Conservation (phyloP, 2,888 invertebrate species). For the Therioaphis trifolii region DNA sequence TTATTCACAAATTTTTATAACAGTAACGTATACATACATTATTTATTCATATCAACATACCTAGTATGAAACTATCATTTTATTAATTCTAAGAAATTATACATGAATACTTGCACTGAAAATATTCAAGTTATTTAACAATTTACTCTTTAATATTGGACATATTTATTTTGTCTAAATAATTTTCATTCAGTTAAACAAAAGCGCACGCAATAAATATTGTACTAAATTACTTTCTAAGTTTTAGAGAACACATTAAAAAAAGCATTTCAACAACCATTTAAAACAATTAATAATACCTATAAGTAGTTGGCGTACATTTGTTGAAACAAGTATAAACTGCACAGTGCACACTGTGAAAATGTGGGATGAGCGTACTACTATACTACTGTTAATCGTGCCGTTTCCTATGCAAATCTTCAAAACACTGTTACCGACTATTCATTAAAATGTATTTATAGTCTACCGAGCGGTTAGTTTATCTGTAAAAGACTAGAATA, state of each 20-base stretch:
- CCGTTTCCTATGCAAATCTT: conserved; percentile 37
- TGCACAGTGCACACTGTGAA: not conserved
- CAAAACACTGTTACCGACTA: conserved; percentile 35
- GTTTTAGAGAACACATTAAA: not conserved
- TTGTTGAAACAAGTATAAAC: not conserved
- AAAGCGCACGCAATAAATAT: not conserved
- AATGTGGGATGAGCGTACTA: not conserved
- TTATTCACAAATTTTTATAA: too few relatives aligned
- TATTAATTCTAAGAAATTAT: not conserved
- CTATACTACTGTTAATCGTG: conserved; percentile 11
- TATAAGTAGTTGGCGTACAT: not conserved
- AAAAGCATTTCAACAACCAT: not conserved
- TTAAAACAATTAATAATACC: not conserved
- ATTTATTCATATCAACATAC: too few relatives aligned
- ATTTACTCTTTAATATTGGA: too few relatives aligned
- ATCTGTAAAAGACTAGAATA: conserved; percentile 39
- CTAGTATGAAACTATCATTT: too few relatives aligned
- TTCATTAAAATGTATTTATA: conserved; percentile 54
- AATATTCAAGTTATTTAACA: too few relatives aligned
- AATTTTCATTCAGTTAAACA: not conserved
- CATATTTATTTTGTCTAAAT: not conserved
- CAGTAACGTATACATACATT: too few relatives aligned
- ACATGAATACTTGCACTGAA: too few relatives aligned
- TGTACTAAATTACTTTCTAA: not conserved
- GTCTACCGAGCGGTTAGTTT: conserved; percentile 9